phyloP scores from a whole-genome alignment of 2,888 invertebrate species.

The Agrochola litura region DNA sequence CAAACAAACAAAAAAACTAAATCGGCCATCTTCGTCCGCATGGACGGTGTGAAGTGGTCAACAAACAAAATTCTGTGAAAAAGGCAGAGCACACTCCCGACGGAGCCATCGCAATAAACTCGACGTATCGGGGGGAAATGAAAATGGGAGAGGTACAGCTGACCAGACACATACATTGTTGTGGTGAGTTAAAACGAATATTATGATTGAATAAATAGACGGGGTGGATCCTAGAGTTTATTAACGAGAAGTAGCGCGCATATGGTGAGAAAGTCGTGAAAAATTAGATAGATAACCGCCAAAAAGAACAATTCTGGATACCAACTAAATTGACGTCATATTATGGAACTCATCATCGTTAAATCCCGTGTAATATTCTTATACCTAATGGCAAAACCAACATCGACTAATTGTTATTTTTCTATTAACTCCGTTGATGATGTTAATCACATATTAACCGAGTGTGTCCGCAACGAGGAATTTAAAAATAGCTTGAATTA shows the following conservation, averaged over 20 bases:
- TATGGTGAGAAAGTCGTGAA: neutral
- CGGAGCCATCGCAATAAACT: constrained; percentile 77
- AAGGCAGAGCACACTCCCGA: constrained; percentile 73
- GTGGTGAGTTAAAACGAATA: neutral
- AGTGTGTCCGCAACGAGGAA: too few relatives aligned
- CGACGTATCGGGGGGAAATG: constrained; percentile 57
- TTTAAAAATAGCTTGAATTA: too few relatives aligned
- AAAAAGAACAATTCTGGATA: too few relatives aligned
- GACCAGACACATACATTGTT: neutral
- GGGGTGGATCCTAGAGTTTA: neutral
- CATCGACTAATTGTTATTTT: too few relatives aligned
- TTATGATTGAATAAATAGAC: neutral
- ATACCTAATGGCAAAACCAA: too few relatives aligned
- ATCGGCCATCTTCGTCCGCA: constrained; percentile 38
- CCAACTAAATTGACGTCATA: too few relatives aligned
- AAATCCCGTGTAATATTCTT: too few relatives aligned
- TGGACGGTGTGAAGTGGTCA: constrained; percentile 60
- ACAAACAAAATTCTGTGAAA: constrained; percentile 68
- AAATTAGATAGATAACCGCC: too few relatives aligned
- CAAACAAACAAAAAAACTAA: constrained; percentile 15
- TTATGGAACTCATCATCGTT: too few relatives aligned
- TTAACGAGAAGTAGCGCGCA: neutral
- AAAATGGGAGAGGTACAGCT: constrained; percentile 34
- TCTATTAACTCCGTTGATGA: too few relatives aligned
- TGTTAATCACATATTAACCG: too few relatives aligned